Conservation (phyloP, 2,113 vertebrate species). For the Camelus bactrianus region DNA sequence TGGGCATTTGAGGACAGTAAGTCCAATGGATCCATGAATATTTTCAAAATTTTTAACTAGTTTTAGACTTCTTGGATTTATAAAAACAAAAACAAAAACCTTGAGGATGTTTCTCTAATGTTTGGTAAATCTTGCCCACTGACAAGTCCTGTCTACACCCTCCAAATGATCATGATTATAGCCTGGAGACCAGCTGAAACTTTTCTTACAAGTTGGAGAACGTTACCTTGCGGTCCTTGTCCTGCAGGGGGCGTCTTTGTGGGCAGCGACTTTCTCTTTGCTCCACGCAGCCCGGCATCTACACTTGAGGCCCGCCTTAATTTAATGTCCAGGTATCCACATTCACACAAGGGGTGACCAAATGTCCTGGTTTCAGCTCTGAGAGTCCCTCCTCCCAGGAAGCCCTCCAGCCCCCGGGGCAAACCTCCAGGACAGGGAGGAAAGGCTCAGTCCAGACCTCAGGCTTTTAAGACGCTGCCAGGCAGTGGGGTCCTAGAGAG, state of each 20-base stretch:
- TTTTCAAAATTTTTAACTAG: not conserved
- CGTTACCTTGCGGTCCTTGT: too few relatives aligned
- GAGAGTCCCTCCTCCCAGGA: not conserved
- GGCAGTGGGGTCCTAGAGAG: rapidly evolving
- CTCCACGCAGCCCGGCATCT: rapidly evolving
- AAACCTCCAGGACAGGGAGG: not conserved
- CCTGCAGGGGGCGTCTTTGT: not conserved
- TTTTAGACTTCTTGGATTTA: not conserved
- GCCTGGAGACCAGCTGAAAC: not conserved
- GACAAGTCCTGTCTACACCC: not conserved
- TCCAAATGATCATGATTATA: too few relatives aligned
- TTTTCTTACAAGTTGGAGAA: not conserved
- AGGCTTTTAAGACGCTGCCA: rapidly evolving
- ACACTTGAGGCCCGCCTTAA: not conserved
- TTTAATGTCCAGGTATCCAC: rapidly evolving
- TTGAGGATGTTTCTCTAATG: not conserved
- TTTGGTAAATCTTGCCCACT: too few relatives aligned
- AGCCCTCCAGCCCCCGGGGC: not conserved
- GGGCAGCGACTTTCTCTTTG: rapidly evolving
- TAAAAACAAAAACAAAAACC: not conserved
- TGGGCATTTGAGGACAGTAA: not conserved
- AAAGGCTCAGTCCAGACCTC: not conserved
- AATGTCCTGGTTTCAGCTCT: not conserved
- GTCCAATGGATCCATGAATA: not conserved
- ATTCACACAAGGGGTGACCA: too few relatives aligned